Base-by-base conservation (phyloP, 2,113 vertebrate genomes). In the Rousettus leschenaultii region DNA sequence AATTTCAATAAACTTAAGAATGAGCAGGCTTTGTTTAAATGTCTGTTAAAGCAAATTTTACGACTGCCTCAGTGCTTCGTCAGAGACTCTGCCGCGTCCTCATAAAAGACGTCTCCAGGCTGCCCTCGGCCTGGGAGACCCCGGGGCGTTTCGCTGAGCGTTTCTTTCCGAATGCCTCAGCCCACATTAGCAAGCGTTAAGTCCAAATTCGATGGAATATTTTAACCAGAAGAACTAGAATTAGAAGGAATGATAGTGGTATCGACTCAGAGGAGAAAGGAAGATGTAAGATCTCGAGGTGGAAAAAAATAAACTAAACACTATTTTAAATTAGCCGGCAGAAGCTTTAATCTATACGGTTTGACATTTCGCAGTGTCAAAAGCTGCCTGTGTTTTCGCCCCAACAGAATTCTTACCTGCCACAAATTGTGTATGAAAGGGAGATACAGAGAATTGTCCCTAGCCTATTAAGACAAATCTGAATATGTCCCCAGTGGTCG, bases 1-100 rank as follows among this genome's bases (percentile, higher is more conserved):
- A 70, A 10, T 12, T 24, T 73, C 33, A 85, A 57, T 74, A 93
- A 94, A 88, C 80, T 21, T 26, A 79, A 22, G 90, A 55, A 59
- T 30, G 79, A 85, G 0, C 0, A 2, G 0, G 0, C 57, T 96
- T 51, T 11, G 15, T 16, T 86, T 94, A 89, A 93, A 40, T 2
- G 19, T 35, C 86, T 65, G 16, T 66, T 89, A 88, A 83, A 82
- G 68, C 2, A 53, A 63, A 40, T 10, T 79, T 43, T 8, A 63
- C 16, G n/a, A 13, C 0, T 0, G 24, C 4, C 30, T 43, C 55
- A 30, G 38, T 11, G 57, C 57, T 55, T 0, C 19, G 15, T 63
- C 48, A 63, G 43, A 19, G 2, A 73, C 57, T 70, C 87, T 59
- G 2, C 33, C 16, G 5, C 6, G 53, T 24, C 57, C 0, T 0